Evolutionary conservation across 2,888 invertebrate species (phyloP).

Genomic region (Kryphioiulus occultus): DNA sequence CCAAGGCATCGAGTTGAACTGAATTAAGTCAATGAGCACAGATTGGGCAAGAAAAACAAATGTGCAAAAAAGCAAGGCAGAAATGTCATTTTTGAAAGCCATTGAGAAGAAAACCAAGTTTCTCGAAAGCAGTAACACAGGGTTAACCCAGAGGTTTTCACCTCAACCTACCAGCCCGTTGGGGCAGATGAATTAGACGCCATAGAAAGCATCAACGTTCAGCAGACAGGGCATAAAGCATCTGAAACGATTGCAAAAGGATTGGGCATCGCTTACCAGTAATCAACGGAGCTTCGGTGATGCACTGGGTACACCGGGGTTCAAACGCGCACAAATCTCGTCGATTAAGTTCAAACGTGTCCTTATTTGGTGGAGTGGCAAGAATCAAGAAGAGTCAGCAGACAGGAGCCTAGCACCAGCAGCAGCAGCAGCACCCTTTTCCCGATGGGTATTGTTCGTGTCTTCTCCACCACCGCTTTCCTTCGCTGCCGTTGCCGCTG

Average conservation of each 20-base stretch:
- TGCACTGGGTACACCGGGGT: neutral
- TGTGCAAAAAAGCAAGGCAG: neutral
- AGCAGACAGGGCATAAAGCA: constrained; percentile 15
- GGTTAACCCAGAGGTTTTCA: neutral
- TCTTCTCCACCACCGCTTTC: constrained; percentile 32
- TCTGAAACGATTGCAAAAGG: neutral
- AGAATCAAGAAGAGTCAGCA: neutral
- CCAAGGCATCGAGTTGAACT: neutral
- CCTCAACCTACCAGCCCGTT: neutral
- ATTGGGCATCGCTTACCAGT: neutral
- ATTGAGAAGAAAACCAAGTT: neutral
- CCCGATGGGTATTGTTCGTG: constrained; percentile 15
- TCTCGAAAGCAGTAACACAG: neutral
- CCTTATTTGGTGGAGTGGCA: neutral
- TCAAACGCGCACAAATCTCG: constrained; percentile 2
- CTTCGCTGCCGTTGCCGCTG: constrained; percentile 36
- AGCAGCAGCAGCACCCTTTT: constrained; percentile 2
- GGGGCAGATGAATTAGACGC: constrained; percentile 22
- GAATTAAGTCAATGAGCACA: neutral
- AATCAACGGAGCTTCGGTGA: neutral
- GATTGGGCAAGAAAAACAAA: neutral
- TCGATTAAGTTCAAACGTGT: neutral
- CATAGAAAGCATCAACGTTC: neutral
- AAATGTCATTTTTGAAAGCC: neutral
- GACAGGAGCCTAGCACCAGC: neutral